Conservation (phyloP, 2,888 invertebrate species). For the Nemurella pictetii region DNA sequence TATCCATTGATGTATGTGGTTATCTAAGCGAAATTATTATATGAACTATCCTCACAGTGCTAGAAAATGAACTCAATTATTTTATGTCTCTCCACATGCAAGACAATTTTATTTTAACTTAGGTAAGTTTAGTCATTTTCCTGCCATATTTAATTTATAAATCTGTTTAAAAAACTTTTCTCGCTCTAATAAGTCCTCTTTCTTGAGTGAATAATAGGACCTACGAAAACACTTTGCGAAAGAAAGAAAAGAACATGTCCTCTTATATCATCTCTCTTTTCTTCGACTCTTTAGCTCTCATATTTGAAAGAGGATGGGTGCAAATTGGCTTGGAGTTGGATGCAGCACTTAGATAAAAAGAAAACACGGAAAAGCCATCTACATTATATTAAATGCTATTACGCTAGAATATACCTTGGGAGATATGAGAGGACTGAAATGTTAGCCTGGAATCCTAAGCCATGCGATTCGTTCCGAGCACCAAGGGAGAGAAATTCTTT, state of each 20-base stretch:
- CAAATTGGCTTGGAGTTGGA: constrained; percentile 25
- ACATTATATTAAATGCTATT: constrained; percentile 39
- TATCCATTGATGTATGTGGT: neutral
- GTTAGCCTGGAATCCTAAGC: neutral
- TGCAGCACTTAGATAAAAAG: constrained; percentile 28
- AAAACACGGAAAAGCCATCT: constrained; percentile 39
- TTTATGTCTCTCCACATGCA: neutral
- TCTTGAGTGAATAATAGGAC: constrained; percentile 23
- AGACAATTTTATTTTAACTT: neutral
- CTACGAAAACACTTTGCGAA: constrained; percentile 30
- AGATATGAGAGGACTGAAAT: neutral
- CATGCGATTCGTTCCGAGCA: neutral
- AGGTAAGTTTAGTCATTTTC: constrained; percentile 33
- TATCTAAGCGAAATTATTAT: too few relatives aligned
- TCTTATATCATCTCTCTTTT: constrained; percentile 29
- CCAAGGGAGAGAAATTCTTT: neutral
- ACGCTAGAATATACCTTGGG: constrained; percentile 15
- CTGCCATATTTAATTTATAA: constrained; percentile 23
- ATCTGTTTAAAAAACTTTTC: constrained; percentile 21
- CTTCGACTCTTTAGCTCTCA: constrained; percentile 16
- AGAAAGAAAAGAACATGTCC: constrained; percentile 19
- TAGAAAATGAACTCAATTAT: neutral
- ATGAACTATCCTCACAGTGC: too few relatives aligned
- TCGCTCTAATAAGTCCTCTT: constrained; percentile 26
- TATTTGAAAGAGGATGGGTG: constrained; percentile 31